Base-by-base conservation (phyloP, 2,888 invertebrate genomes). In the Arge pagana region DNA sequence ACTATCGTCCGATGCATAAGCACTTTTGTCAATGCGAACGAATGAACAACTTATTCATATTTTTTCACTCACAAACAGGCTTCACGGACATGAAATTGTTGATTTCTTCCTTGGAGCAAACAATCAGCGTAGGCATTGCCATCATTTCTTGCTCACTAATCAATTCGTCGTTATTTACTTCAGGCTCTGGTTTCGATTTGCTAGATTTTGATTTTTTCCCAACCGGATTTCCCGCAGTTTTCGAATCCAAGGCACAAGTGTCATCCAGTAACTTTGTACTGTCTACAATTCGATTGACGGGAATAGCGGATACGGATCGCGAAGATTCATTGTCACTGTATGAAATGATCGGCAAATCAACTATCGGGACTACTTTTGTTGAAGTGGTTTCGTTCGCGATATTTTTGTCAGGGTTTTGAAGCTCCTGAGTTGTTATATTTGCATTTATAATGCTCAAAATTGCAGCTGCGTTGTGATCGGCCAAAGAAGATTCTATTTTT, bases 401-500 rank as follows among this genome's bases (percentile, higher is more conserved):
- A 43, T 10, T 19, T 13, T 48, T 36, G 6, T 48, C 39, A 10
- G 15, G 8, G 15, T 13, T 31, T 7, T 30, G 35, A 26, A 55
- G 49, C 19, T 33, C 39, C n/a, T n/a, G n/a, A 48, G 54, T 54
- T 19, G 37, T 24, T 6, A 48, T 67, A 37, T 69, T 76, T 0
- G 66, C 72, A 52, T 74, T 74, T 39, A 77, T 72, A 48, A 77
- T 77, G 37, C 69, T 71, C 50, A 70, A 60, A 21, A 77, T 62
- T 13, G 77, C 77, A 7, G 71, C 76, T 3, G 69, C 72, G 54
- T 77, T 77, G 45, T 73, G 70, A 60, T 74, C 70, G 5, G 75
- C 71, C 13, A 77, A 50, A 5, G 60, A 56, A 36, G 30, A 64
- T 4, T 59, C 56, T 7, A 65, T 65, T 37, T 53, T 40, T 39